Evolutionary conservation across 1,140 invertebrate genomes (phyloP), one percentile per base, ranked within the genome.

Genomic region (Drosophila melanica): DNA sequence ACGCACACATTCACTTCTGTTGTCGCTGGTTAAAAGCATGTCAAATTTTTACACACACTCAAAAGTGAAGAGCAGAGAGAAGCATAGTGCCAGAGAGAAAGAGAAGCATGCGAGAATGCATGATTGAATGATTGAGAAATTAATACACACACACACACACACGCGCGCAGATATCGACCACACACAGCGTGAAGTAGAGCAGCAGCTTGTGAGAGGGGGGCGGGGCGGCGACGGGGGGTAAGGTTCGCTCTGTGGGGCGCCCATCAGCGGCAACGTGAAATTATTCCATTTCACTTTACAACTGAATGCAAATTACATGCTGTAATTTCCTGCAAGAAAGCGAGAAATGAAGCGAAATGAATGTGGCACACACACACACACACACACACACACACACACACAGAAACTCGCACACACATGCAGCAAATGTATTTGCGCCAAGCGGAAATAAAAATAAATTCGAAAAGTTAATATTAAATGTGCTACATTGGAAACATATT

Each of bases 391-490:
- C 48, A n/a, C n/a, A n/a, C n/a, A n/a, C n/a, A n/a, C n/a, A n/a
- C n/a, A n/a, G n/a, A n/a, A n/a, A n/a, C n/a, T 45, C 51, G 50
- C 48, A 59, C 55, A 45, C 66, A 59, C 30, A 58, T 50, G 39
- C 66, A 58, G 57, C 58, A 62, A 66, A 75, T 78, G 64, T 84
- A 85, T 85, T 84, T 73, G 81, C 73, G 77, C 73, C 81, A 72
- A 63, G 76, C 82, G 82, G 82, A 87, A 87, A 87, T 87, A 87
- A 87, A 87, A 87, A 87, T 87, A 89, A 87, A 87, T 87, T 87
- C 84, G 84, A 89, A 87, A 87, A 87, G 82, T 87, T 87, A 87
- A 87, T 87, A 87, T 87, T 87, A 89, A 87, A 87, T 87, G 82
- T 79, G 82, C 84, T 81, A 89, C 82, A 89, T 89, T 89, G 84